Base-by-base conservation (phyloP, 2,888 invertebrate genomes). In the Zhuqinia jingwanae region DNA sequence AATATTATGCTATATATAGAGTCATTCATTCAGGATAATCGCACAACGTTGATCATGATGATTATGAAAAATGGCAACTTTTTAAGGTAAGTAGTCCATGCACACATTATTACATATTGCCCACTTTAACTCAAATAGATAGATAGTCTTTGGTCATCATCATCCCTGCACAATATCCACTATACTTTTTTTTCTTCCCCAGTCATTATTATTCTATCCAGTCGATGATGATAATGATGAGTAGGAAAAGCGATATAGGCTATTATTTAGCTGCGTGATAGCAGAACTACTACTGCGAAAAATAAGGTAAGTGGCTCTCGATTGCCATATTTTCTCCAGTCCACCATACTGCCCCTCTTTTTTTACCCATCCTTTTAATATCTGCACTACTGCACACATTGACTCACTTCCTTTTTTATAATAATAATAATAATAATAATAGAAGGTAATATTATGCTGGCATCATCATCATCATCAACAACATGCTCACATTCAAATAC, bases 181-280 rank as follows among this genome's bases (percentile, higher is more conserved):
- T n/a, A n/a, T n/a, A n/a, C n/a, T n/a, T n/a, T n/a, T n/a, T n/a
- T n/a, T n/a, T n/a, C n/a, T n/a, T n/a, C n/a, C n/a, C n/a, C n/a
- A n/a, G 36, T 45, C 68, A 13, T 68, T 45, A 68, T 68, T 68
- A n/a, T n/a, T n/a, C 45, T n/a, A n/a, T n/a, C n/a, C n/a, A n/a
- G n/a, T n/a, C 42, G 17, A 68, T 45, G 42, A 68, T 68, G 42
- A 17, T 17, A 11, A 30, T 65, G 65, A 65, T 30, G 65, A 30
- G n/a, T n/a, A n/a, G n/a, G n/a, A 30, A 30, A 30, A n/a, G n/a
- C 8, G 15, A 27, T 17, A 65, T 2, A 65, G 27, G 63, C 63
- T 15, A 27, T 63, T 63, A 63, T 63, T 25, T 27, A 63, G 63
- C 5, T 15, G 20, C 63, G 63, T 63, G 63, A 63, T 63, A 63